These are phyloP conservation scores for Lepidocyrtinus sp. DNA, from an alignment of 2,888 invertebrate genomes.

Conservation along the genomic window DNA sequence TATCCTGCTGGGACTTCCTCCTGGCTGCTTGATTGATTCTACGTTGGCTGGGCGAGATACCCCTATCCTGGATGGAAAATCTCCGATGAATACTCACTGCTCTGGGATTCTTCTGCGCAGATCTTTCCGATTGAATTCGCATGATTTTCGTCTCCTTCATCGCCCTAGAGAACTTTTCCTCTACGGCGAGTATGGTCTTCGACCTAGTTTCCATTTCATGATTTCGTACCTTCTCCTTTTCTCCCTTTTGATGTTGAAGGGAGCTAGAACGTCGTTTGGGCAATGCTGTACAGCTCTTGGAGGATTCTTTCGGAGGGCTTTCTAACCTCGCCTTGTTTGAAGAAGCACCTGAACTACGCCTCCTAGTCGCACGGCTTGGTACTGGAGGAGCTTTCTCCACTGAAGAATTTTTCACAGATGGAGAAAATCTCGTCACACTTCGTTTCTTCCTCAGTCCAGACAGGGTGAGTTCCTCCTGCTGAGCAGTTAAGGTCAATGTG, in stretches of 20 bases:
- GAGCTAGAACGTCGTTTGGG: background rate
- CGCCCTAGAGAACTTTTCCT: constrained; percentile 50
- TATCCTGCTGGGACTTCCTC: too few species aligned
- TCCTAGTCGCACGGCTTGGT: constrained; percentile 16
- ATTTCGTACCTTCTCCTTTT: too few species aligned
- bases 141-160: constrained; percentile 58
- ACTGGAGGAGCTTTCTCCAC: constrained; percentile 30
- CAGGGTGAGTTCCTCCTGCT: constrained; percentile 41
- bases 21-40: constrained; percentile 43
- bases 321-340: constrained; percentile 24
- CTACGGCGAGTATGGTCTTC: constrained; percentile 31
- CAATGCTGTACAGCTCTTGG: background rate
- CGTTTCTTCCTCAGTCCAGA: constrained; percentile 31
- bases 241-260: too few species aligned
- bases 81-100: constrained; percentile 44
- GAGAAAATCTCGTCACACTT: background rate
- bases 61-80: constrained; percentile 59
- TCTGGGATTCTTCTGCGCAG: constrained; percentile 20
- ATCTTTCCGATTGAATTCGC: constrained; percentile 38
- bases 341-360: constrained; percentile 38
- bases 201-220: background rate
- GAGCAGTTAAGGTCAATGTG: constrained; percentile 56
- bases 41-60: constrained; percentile 52
- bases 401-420: background rate
- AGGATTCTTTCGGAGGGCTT: constrained; percentile 14